Conservation (phyloP, 2,888 invertebrate species). For the Tipula unca region DNA sequence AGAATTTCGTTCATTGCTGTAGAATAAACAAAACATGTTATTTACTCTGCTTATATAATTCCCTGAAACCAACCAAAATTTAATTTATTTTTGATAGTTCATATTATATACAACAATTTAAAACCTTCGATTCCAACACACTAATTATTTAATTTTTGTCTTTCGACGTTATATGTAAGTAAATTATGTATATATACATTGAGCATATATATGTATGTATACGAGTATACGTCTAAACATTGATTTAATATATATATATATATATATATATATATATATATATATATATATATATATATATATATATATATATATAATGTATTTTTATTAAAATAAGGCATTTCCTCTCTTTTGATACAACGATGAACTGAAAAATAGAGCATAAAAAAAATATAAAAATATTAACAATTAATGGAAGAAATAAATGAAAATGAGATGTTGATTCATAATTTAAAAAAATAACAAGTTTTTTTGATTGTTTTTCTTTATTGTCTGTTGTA, state of each 20-base stretch:
- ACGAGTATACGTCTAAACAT: neutral
- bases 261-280: neutral
- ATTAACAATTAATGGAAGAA: neutral
- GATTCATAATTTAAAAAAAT: neutral
- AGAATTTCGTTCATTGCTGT: neutral
- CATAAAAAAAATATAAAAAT: neutral
- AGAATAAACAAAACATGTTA: neutral
- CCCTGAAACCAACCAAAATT: no score
- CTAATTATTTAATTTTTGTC: no score
- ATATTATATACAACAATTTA: no score
- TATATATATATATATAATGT: neutral
- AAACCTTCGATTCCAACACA: no score
- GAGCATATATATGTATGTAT: neutral
- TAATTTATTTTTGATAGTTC: no score
- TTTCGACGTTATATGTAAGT: no score
- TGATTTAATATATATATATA: neutral
- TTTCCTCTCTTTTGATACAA: neutral
- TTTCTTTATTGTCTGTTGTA: neutral
- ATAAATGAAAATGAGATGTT: neutral
- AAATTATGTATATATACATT: neutral
- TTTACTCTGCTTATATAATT: no score
- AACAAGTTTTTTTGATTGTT: neutral
- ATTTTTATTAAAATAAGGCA: neutral
- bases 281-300: neutral
- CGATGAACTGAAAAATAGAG: neutral